Conservation (phyloP, 2,888 invertebrate genomes). For the Agonopterix heracliana region DNA sequence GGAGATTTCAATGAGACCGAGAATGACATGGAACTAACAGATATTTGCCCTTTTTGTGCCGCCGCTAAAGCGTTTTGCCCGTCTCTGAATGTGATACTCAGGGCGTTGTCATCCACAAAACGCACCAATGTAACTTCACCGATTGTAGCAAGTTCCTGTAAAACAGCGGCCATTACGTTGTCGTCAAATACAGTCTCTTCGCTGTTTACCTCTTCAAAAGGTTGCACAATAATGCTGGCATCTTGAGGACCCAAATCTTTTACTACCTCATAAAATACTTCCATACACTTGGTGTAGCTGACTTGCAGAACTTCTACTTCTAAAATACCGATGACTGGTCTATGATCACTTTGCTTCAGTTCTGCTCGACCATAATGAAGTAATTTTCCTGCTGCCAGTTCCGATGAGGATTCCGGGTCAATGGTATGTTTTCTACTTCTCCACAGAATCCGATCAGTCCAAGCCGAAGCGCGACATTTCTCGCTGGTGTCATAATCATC, state of each 20-base stretch:
- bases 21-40: conserved; percentile 80
- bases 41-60: conserved; percentile 71
- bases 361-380: conserved; percentile 95
- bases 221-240: conserved; percentile 89
- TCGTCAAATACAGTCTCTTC: conserved; percentile 85
- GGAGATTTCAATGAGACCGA: conserved; percentile 87
- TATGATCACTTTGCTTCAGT: conserved; percentile 97
- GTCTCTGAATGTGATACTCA: conserved; percentile 95
- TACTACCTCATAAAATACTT: conserved; percentile 90
- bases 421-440: conserved; percentile 85
- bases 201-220: conserved; percentile 46
- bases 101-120: conserved; percentile 87
- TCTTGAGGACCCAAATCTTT: conserved; percentile 95
- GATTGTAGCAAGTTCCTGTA: conserved; percentile 88
- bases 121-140: conserved; percentile 94
- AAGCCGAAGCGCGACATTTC: conserved; percentile 97
- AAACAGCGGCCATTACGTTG: conserved; percentile 84
- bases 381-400: conserved; percentile 86
- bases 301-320: conserved; percentile 91
- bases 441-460: conserved; percentile 99
- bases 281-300: conserved; percentile 83
- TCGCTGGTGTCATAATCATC: conserved; percentile 99
- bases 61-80: conserved; percentile 92
- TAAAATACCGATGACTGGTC: conserved; percentile 94
- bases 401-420: conserved; percentile 79